Base-by-base conservation (phyloP, 23 tunicate species). In the Styela plicata region DNA sequence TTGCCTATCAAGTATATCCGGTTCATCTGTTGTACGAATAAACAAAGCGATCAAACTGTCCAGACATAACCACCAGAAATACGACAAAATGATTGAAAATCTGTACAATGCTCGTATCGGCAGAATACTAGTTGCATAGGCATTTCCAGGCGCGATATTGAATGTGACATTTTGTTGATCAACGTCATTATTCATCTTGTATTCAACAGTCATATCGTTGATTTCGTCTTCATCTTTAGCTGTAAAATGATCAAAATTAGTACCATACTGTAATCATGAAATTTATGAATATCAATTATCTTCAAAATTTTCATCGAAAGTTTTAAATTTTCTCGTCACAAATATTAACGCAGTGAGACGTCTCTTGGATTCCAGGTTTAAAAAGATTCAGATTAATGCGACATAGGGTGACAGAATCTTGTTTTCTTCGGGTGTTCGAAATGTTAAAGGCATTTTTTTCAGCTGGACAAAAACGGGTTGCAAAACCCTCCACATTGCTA, bases 11-110 rank as follows among this genome's bases (percentile, higher is more conserved):
- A 25, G 21, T 0, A 67, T 21, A 34, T 30, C 57, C n/a, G 1
- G 27, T 30, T n/a, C 27, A 21, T 76, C 81, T 7, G 81, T 44
- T 21, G 81, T 76, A 52, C 29, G 66, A 53, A 76, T 53, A 29
- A 76, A 76, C 44, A 76, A 20, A 22, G 81, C 81, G 0, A 76
- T 53, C 65, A 76, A 44, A 25, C 24, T 7, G 65, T 76, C 81
- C 65, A 76, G 44, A 29, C 81, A 44, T 33, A 22, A 57, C 81
- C 81, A 76, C 81, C 81, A 76, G 31, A 33, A 25, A 76, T 76
- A 1, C 22, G 81, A 19, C 34, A 71, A 71, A 21, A 27, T 21
- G 24, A 30, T 31, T 33, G 37, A 71, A 19, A 32, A 21, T 22
- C 36, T 32, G 34, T 71, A 28, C 5, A 71, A 34, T 26, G 23